Percentiles rank a stretch among this genome's conserved stretches.
These are phyloP conservation scores for Turdus rufiventris DNA, from an alignment of 2,113 vertebrate genomes.

Conservation along the genomic window DNA sequence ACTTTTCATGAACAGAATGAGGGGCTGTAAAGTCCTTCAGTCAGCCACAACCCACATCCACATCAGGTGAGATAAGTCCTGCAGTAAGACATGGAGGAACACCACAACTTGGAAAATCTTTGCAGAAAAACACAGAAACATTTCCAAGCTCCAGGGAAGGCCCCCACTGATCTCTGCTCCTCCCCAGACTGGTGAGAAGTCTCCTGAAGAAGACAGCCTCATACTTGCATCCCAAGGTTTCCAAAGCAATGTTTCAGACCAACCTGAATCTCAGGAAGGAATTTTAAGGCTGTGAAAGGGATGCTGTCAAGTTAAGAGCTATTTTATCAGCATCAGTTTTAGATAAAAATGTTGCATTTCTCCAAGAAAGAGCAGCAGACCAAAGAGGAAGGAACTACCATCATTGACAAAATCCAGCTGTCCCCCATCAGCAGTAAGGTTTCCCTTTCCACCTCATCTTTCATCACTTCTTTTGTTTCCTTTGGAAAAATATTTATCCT, in stretches of 20 bases:
- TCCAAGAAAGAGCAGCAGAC: neutral
- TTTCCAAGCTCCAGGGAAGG: neutral
- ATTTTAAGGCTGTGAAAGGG: neutral
- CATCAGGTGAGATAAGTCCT: neutral
- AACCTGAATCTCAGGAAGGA: neutral
- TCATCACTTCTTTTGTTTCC: slow-evolving; percentile 43
- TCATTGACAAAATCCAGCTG: slow-evolving; percentile 28
- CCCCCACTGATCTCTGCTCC: neutral
- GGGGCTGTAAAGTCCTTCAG: neutral
- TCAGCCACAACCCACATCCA: neutral
- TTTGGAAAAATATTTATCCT: slow-evolving; percentile 53
- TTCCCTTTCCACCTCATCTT: slow-evolving; percentile 30
- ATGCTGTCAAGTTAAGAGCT: neutral
- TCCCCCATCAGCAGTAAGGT: neutral
- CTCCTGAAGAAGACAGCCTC: neutral
- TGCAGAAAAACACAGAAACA: neutral
- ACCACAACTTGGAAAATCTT: neutral
- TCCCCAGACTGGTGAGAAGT: neutral
- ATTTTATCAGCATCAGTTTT: neutral
- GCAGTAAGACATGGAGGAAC: neutral
- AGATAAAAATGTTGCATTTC: neutral
- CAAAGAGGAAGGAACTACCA: slow-evolving; percentile 3
- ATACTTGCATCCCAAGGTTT: neutral
- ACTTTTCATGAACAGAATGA: neutral
- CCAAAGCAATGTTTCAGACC: neutral